phyloP scores from a whole-genome alignment of 2,888 invertebrate genomes.

The Bugulina stolonifera region DNA sequence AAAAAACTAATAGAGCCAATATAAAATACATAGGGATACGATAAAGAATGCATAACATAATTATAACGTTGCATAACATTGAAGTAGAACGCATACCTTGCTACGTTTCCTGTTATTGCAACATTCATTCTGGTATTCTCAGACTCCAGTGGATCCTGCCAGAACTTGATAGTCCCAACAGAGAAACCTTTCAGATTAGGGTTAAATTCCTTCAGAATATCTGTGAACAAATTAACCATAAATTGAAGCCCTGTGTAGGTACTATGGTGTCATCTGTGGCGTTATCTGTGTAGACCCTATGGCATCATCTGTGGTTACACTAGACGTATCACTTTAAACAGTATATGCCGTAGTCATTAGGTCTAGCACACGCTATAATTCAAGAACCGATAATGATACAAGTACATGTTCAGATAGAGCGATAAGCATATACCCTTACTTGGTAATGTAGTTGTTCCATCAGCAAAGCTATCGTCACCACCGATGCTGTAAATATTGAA shows the following conservation, averaged over 20 bases:
- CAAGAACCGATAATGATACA: too few species aligned
- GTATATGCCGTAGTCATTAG: background rate
- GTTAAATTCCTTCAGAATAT: slow-evolving; percentile 44
- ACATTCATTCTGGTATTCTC: slow-evolving; percentile 30
- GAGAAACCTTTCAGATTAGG: slow-evolving; percentile 42
- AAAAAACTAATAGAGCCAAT: too few species aligned
- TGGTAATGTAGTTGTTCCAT: slow-evolving; percentile 36
- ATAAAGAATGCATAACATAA: too few species aligned
- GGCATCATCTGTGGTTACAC: too few species aligned
- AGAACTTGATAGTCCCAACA: slow-evolving; percentile 29
- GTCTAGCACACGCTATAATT: too few species aligned
- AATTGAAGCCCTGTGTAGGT: background rate
- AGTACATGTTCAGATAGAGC: too few species aligned
- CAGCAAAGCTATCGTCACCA: slow-evolving; percentile 36
- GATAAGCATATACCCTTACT: slow-evolving; percentile 38
- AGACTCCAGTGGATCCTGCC: background rate
- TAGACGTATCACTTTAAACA: background rate
- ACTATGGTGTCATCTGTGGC: too few species aligned
- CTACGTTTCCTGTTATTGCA: slow-evolving; percentile 30
- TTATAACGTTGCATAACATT: too few species aligned
- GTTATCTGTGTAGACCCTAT: too few species aligned
- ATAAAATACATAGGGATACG: too few species aligned
- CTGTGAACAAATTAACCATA: slow-evolving; percentile 32
- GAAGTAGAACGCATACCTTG: slow-evolving; percentile 19
- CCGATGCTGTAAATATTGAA: too few species aligned